phyloP scores from a whole-genome alignment of 2,113 vertebrate species.

The Tachuris rubrigastra region DNA sequence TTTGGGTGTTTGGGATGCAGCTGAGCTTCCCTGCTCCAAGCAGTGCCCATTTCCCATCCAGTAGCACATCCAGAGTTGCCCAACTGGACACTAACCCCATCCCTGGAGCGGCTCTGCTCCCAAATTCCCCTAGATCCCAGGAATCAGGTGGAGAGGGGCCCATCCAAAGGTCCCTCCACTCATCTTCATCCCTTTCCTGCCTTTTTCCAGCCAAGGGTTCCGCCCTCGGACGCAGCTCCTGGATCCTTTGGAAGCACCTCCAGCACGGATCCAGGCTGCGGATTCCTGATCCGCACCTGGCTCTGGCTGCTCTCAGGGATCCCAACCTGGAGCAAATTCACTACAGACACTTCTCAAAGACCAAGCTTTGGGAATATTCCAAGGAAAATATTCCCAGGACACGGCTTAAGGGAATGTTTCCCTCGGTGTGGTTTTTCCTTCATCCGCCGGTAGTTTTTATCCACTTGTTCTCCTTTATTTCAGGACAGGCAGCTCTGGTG shows the following conservation, averaged over 20 bases:
- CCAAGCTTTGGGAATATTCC: background rate
- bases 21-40: background rate
- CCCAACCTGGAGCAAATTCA: background rate
- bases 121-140: background rate
- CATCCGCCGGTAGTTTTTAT: background rate
- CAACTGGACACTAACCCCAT: background rate
- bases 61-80: background rate
- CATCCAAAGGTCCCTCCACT: rapidly evolving
- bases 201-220: background rate
- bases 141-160: rapidly evolving
- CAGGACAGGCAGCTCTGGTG: background rate
- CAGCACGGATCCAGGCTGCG: rapidly evolving
- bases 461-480: background rate
- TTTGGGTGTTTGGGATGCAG: background rate
- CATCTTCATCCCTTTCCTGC: background rate
- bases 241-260: background rate
- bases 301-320: rapidly evolving
- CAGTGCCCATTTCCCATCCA: rapidly evolving
- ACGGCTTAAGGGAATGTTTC: rapidly evolving
- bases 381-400: background rate
- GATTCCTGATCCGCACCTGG: rapidly evolving
- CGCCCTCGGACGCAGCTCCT: rapidly evolving
- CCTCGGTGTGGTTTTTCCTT: background rate
- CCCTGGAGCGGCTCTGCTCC: background rate
- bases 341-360: background rate